Base-by-base conservation (phyloP, 1,140 invertebrate genomes). In the Akabosia matsudoensis region DNA sequence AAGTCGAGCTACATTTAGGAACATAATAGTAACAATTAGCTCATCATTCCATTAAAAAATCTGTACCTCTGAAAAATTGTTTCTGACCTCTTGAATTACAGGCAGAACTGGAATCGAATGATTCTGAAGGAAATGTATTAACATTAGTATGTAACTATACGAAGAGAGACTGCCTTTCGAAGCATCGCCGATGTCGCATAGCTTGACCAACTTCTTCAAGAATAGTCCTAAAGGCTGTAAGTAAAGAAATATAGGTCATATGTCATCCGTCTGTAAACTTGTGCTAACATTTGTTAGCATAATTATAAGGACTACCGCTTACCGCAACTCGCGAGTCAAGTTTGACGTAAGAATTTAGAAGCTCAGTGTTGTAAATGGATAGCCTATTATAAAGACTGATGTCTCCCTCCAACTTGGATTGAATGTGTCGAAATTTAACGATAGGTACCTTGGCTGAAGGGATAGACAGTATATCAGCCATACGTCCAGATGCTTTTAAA, bases 371-470 rank as follows among this genome's bases (percentile, higher is more conserved):
- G 34, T 87, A 84, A 78, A 87, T 83, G 1, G 88, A 89, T 75
- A 90, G 82, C 14, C 84, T 85, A 82, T 90, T 90, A 79, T 89
- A 90, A 13, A 90, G 81, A 82, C 88, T 89, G 73, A 90, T 89
- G 82, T 90, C 90, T 26, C 87, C 87, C 79, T 90, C 88, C 30
- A 89, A 76, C 31, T 83, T 82, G 33, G 83, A 82, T n/a, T 81
- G 75, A 22, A 80, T 75, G 77, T 89, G 86, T 73, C 80, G 83
- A 82, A 89, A 89, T 82, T 90, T 90, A 2, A 90, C 85, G 75
- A 90, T 90, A 13, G 90, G 90, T n/a, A 90, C 89, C 84, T 90
- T 90, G 26, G 89, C 89, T 52, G 87, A 87, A 1, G 87, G 84
- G 31, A 90, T 89, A 45, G 88, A 81, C 52, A 87, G 74, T 26